Evolutionary conservation across 2,113 vertebrate genomes (phyloP).

Genomic region (Alectura lathami): DNA sequence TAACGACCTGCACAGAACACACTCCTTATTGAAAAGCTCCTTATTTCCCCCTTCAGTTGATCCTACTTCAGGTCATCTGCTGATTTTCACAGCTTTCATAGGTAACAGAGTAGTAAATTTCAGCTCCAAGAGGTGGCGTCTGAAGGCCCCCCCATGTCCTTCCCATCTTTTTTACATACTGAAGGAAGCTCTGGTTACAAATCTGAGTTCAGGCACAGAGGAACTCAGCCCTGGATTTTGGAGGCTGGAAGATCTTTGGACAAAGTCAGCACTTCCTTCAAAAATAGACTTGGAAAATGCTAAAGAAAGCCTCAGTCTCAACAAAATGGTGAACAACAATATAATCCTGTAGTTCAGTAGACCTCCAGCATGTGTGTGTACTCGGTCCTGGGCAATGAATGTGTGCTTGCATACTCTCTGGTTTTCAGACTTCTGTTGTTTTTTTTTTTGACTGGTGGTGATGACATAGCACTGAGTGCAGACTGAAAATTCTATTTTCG

Average conservation of each 20-base stretch:
- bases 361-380: background rate
- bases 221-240: background rate
- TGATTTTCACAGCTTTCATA: slow-evolving; percentile 62
- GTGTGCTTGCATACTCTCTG: background rate
- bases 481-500: background rate
- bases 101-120: slow-evolving; percentile 66
- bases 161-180: slow-evolving; percentile 67
- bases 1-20: slow-evolving; percentile 36
- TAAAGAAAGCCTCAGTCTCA: background rate
- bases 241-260: background rate
- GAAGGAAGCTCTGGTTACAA: slow-evolving; percentile 50
- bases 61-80: background rate
- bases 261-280: background rate
- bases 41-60: slow-evolving; percentile 52
- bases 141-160: slow-evolving; percentile 30
- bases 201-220: slow-evolving; percentile 37
- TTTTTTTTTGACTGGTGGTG: background rate
- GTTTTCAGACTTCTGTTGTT: background rate
- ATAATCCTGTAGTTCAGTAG: background rate
- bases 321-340: background rate
- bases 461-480: background rate
- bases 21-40: slow-evolving; percentile 35
- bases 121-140: slow-evolving; percentile 33
- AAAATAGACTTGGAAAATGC: background rate
- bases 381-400: background rate